Percentiles rank a stretch among this genome's conserved stretches.
Conservation (phyloP, 2,888 invertebrate species). For the Xylota segnis region DNA sequence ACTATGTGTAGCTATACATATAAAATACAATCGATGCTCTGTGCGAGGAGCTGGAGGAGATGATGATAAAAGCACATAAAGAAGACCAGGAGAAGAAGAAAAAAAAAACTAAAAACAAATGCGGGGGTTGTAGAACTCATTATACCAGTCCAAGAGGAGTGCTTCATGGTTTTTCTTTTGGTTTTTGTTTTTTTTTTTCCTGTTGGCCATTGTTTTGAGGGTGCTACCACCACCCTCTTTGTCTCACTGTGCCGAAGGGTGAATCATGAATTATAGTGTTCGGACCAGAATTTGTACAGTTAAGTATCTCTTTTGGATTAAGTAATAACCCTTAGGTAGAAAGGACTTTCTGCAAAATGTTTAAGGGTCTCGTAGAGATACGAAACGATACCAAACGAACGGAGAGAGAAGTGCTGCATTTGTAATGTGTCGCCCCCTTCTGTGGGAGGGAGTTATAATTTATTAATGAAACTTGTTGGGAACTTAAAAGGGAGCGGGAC, state of each 20-base stretch:
- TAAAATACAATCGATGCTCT: slow-evolving; percentile 61
- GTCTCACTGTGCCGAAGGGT: slow-evolving; percentile 52
- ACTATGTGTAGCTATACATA: slow-evolving; percentile 12
- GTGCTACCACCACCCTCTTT: slow-evolving; percentile 29
- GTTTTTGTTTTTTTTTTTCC: slow-evolving; percentile 39
- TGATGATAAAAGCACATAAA: slow-evolving; percentile 56
- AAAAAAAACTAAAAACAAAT: no score
- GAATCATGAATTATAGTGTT: slow-evolving; percentile 69
- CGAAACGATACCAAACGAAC: neutral
- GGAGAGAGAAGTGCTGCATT: slow-evolving; percentile 25
- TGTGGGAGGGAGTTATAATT: slow-evolving; percentile 25
- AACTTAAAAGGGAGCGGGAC: slow-evolving; percentile 22
- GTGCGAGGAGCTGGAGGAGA: slow-evolving; percentile 39
- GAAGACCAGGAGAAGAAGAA: slow-evolving; percentile 8
- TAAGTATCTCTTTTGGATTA: slow-evolving; percentile 75
- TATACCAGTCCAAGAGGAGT: slow-evolving; percentile 65
- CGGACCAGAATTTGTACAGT: slow-evolving; percentile 66
- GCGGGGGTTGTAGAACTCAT: slow-evolving; percentile 63
- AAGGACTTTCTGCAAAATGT: slow-evolving; percentile 49
- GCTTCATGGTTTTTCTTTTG: slow-evolving; percentile 58
- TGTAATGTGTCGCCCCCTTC: slow-evolving; percentile 7
- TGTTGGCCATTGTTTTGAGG: slow-evolving; percentile 65
- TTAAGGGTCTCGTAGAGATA: slow-evolving; percentile 6
- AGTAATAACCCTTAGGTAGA: slow-evolving; percentile 74
- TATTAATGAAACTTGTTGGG: slow-evolving; percentile 69